Evolutionary conservation across 1,140 invertebrate genomes (phyloP), one percentile per base, ranked within the genome.

Genomic region (Hormaphis cornu): DNA sequence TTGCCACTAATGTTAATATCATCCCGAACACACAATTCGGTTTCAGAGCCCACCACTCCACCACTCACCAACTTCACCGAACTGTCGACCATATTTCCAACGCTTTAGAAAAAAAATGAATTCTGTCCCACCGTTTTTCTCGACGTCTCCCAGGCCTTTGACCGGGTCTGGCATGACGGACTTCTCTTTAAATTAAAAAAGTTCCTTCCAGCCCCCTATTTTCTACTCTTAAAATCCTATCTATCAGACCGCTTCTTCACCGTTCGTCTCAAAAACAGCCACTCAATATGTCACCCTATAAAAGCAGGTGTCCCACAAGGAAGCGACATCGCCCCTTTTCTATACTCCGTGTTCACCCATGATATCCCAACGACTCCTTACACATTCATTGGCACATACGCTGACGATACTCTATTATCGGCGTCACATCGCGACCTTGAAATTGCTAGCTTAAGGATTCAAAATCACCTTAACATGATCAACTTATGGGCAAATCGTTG

Each of bases 121-220:
- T 74, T 71, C 53, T 75, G 73, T 66, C 71, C 72, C 48, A 75
- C 72, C 12, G 73, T 75, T 1, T 76, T 77, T 50, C 71, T 78
- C 1, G 76, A 79, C 37, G 73, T 78, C 0, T n/a, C n/a, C n/a
- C n/a, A n/a, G n/a, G n/a, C n/a, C n/a, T n/a, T n/a, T n/a, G n/a
- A n/a, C n/a, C n/a, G 73, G 56, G 74, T 79, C 0, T 78, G 77
- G 77, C 75, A 75, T 28, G 18, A 44, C 5, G 69, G 50, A 58
- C 28, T 56, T 8, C 44, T 71, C 16, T 50, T 33, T 22, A 71
- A 71, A 8, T 66, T 44, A 70, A n/a, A n/a, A n/a, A n/a, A n/a
- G n/a, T n/a, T n/a, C n/a, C n/a, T n/a, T n/a, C n/a, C n/a, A n/a
- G n/a, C 24, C n/a, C 16, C 24, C 22, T 33, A 24, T n/a, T 70